These are phyloP conservation scores for Tympanuchus pallidicinctus DNA, from an alignment of 2,113 vertebrate species.

Conservation along the genomic window DNA sequence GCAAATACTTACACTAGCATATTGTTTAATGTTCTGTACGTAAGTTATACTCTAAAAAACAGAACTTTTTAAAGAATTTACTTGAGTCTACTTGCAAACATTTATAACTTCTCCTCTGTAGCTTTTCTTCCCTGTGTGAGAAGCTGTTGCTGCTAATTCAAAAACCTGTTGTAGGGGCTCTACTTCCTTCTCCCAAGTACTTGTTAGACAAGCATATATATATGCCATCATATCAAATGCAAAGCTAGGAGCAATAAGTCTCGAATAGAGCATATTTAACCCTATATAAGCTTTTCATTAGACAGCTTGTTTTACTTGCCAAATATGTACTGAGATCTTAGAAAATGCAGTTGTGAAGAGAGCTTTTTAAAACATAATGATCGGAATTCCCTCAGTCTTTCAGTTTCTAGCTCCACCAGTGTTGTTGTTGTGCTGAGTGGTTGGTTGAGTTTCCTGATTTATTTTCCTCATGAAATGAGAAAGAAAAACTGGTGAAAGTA, in stretches of 20 bases:
- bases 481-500: neutral
- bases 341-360: neutral
- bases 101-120: neutral
- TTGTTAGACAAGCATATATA: constrained; percentile 5
- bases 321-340: neutral
- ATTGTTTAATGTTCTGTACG: constrained; percentile 20
- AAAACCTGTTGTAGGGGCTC: neutral
- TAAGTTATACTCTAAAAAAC: neutral
- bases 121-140: neutral
- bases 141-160: neutral
- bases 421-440: neutral
- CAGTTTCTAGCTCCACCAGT: neutral
- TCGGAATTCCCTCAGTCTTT: neutral
- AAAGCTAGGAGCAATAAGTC: constrained; percentile 76
- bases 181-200: neutral
- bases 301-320: constrained; percentile 9
- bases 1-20: constrained; percentile 33
- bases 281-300: neutral
- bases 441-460: neutral
- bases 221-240: constrained; percentile 61
- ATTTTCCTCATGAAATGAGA: neutral
- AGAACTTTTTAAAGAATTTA: neutral
- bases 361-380: neutral
- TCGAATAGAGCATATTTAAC: neutral
- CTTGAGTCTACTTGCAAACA: neutral